Percentiles rank a stretch among this genome's conserved stretches.
These are phyloP conservation scores for Agriopis leucophaearia DNA, from an alignment of 2,888 invertebrate genomes.

Conservation along the genomic window DNA sequence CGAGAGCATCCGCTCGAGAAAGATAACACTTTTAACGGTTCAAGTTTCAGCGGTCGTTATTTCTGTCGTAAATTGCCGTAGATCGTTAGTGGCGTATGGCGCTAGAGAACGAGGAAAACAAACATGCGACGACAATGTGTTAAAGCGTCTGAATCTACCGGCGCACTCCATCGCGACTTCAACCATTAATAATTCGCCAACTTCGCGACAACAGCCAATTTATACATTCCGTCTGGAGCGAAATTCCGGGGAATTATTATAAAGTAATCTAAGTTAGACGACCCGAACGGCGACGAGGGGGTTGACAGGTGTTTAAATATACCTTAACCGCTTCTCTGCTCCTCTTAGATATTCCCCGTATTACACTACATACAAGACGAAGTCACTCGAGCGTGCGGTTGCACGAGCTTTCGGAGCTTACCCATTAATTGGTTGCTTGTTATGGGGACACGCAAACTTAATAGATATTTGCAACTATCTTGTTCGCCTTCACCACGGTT, in stretches of 20 bases:
- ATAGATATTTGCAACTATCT: conserved; percentile 42
- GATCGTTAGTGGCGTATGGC: conserved; percentile 64
- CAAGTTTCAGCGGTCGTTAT: conserved; percentile 65
- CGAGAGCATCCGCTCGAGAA: conserved; percentile 53
- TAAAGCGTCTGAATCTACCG: conserved; percentile 65
- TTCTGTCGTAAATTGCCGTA: conserved; percentile 67
- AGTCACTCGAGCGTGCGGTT: conserved; percentile 66
- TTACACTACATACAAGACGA: conserved; percentile 60
- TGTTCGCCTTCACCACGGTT: conserved; percentile 40
- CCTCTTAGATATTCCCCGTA: conserved; percentile 62
- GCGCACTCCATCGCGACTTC: conserved; percentile 58
- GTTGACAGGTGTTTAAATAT: conserved; percentile 82
- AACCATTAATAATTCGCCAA: conserved; percentile 74
- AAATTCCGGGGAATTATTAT: conserved; percentile 78
- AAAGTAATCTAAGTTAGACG: conserved; percentile 84
- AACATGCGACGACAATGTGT: conserved; percentile 66
- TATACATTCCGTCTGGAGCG: conserved; percentile 74
- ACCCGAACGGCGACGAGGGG: conserved; percentile 69
- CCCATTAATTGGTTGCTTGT: conserved; percentile 61
- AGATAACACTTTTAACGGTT: conserved; percentile 69
- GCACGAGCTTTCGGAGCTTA: conserved; percentile 63
- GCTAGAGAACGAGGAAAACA: conserved; percentile 60
- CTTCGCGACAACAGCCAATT: conserved; percentile 74
- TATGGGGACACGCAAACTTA: conserved; percentile 44
- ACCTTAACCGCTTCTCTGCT: conserved; percentile 65